Percentiles rank a stretch among this genome's conserved stretches.
Evolutionary conservation across 2,113 vertebrate species (phyloP).

Genomic region (Oryzias curvinotus): DNA sequence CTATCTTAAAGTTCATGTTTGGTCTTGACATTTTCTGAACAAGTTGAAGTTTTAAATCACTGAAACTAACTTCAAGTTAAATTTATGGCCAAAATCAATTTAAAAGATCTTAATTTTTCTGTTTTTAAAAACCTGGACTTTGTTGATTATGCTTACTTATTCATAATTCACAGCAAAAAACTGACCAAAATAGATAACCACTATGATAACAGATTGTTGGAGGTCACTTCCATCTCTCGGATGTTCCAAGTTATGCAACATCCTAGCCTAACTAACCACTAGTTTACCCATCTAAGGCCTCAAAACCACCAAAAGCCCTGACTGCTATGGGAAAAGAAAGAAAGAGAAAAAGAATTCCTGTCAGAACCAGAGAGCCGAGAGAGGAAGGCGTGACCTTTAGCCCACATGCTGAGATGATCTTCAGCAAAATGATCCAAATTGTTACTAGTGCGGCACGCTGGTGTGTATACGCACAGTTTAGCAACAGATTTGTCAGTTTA

Average conservation of each 20-base stretch:
- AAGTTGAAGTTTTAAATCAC: too few species aligned
- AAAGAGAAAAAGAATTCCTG: conserved; percentile 54
- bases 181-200: background rate
- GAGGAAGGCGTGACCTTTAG: conserved; percentile 62
- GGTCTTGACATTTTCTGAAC: too few species aligned
- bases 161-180: background rate
- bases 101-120: too few species aligned
- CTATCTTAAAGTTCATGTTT: too few species aligned
- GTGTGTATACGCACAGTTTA: conserved; percentile 16
- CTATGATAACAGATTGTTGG: background rate
- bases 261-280: conserved; percentile 38
- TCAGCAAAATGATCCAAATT: conserved; percentile 42
- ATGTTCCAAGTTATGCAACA: conserved; percentile 6
- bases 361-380: conserved; percentile 26
- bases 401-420: conserved; percentile 63
- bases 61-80: too few species aligned
- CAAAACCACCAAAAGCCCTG: conserved; percentile 46
- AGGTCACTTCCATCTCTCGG: background rate
- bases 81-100: background rate
- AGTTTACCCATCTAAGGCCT: conserved; percentile 48
- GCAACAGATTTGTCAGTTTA: conserved; percentile 40
- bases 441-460: conserved; percentile 14
- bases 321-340: conserved; percentile 11
- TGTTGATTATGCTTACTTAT: too few species aligned
- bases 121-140: too few species aligned